phyloP scores from a whole-genome alignment of 2,888 invertebrate species.

The Muscina levida region DNA sequence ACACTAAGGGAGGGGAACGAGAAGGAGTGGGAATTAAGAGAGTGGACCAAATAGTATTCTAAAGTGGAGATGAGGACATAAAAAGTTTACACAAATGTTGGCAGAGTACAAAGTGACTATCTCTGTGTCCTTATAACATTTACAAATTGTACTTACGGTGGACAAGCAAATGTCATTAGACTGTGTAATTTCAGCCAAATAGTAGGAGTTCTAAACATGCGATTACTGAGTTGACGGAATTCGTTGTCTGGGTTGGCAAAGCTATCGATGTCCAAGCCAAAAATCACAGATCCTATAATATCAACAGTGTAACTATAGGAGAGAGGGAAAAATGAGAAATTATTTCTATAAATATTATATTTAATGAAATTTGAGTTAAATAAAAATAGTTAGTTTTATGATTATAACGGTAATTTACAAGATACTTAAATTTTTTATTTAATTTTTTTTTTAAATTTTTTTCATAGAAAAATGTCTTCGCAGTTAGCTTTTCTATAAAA shows the following conservation, averaged over 20 bases:
- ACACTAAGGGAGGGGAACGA: slow-evolving; percentile 60
- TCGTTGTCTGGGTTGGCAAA: slow-evolving; percentile 73
- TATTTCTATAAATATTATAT: not conserved
- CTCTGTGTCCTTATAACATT: not conserved
- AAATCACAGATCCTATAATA: slow-evolving; percentile 78
- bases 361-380: not conserved
- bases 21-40: not conserved
- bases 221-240: slow-evolving; percentile 66
- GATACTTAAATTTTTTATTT: not conserved
- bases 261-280: slow-evolving; percentile 76
- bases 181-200: not conserved
- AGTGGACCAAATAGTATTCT: too few species aligned
- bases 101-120: too few species aligned
- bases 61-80: not conserved
- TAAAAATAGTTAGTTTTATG: not conserved
- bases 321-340: slow-evolving; percentile 33
- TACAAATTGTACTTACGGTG: slow-evolving; percentile 66
- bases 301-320: slow-evolving; percentile 77
- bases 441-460: too few species aligned
- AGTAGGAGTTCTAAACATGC: not conserved
- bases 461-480: too few species aligned
- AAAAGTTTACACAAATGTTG: not conserved
- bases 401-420: not conserved
- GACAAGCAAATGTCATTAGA: slow-evolving; percentile 51
- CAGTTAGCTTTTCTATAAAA: too few species aligned